These are phyloP conservation scores for Hedya salicella DNA, from an alignment of 2,888 invertebrate species.

Conservation along the genomic window DNA sequence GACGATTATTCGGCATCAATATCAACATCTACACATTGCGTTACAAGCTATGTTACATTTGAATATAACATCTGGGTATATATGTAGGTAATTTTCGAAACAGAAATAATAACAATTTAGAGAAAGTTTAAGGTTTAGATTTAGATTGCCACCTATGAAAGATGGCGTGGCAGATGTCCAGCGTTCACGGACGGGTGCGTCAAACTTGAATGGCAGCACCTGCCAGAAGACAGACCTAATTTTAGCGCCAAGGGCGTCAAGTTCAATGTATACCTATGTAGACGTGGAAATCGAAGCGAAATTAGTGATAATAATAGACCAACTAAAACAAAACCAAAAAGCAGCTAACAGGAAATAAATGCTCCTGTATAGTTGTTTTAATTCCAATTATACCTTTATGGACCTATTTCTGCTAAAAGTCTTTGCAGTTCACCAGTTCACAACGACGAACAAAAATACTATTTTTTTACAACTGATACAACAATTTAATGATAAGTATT, in stretches of 20 bases:
- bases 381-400: not conserved
- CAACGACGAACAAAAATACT: not conserved
- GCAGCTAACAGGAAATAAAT: not conserved
- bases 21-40: not conserved
- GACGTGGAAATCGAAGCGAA: constrained; percentile 26
- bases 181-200: constrained; percentile 48
- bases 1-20: constrained; percentile 11
- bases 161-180: constrained; percentile 60
- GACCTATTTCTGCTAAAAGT: constrained; percentile 10
- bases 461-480: constrained; percentile 15
- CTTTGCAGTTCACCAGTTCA: not conserved
- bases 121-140: constrained; percentile 4
- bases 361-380: not conserved
- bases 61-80: constrained; percentile 1
- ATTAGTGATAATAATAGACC: constrained; percentile 12
- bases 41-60: not conserved
- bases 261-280: constrained; percentile 58
- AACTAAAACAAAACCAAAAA: not conserved
- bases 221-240: constrained; percentile 56
- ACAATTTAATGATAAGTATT: constrained; percentile 45
- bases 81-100: not conserved
- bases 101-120: not conserved
- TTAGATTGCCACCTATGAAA: not conserved
- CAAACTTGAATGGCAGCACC: constrained; percentile 55
- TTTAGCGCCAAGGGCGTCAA: constrained; percentile 60